These are phyloP conservation scores for Zaprionus ghesquierei DNA, from an alignment of 1,140 invertebrate genomes.

Conservation along the genomic window DNA sequence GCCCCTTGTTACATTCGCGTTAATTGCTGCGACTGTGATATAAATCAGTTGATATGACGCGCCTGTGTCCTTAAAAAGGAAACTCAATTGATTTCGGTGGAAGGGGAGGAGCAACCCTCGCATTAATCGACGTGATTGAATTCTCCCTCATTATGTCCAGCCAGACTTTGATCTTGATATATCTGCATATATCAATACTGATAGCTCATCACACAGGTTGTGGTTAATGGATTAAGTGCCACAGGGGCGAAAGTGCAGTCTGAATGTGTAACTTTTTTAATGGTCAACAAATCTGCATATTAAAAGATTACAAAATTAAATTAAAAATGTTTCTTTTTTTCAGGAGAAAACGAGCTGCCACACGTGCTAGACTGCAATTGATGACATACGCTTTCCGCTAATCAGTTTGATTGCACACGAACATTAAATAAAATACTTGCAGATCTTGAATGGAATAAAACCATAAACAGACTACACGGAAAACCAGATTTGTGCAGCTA, in stretches of 20 bases:
- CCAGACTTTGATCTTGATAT: slow-evolving; percentile 6
- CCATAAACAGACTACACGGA: neutral
- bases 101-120: slow-evolving; percentile 4
- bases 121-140: slow-evolving; percentile 7
- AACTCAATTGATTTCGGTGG: slow-evolving; percentile 22
- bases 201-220: slow-evolving; percentile 1
- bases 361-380: neutral
- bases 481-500: slow-evolving; percentile 25
- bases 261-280: neutral
- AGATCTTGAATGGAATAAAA: neutral
- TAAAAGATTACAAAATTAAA: neutral
- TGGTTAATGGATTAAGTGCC: slow-evolving; percentile 21
- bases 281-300: neutral
- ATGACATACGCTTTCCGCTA: no score
- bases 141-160: slow-evolving; percentile 2
- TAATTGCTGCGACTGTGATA: slow-evolving; percentile 73
- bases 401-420: neutral
- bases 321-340: no score
- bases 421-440: neutral
- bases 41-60: slow-evolving; percentile 72
- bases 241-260: no score
- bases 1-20: slow-evolving; percentile 68
- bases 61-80: slow-evolving; percentile 34
- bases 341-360: neutral
- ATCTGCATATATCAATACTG: neutral